These are phyloP conservation scores for Lissonota sp. DNA, from an alignment of 2,888 invertebrate genomes.

Conservation along the genomic window DNA sequence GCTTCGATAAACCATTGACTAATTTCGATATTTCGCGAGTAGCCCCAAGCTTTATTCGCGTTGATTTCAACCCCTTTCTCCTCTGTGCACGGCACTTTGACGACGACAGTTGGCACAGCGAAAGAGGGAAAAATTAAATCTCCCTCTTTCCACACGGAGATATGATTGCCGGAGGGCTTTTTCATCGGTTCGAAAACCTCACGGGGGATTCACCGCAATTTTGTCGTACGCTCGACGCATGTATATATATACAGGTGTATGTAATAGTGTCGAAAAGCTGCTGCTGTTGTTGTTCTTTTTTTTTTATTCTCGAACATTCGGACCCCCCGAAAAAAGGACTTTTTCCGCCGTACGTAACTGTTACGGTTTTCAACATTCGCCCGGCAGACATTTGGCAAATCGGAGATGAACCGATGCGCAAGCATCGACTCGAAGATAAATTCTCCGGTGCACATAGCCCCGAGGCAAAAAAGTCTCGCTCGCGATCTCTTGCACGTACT, in stretches of 20 bases:
- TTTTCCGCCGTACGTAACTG: constrained; percentile 1
- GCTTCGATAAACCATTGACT: constrained; percentile 56
- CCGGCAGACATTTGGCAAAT: constrained; percentile 39
- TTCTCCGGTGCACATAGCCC: constrained; percentile 31
- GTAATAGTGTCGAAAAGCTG: not conserved
- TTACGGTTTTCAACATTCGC: constrained; percentile 20
- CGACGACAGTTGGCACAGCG: constrained; percentile 54
- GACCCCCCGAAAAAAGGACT: constrained; percentile 11
- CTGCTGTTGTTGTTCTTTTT: not conserved
- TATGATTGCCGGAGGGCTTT: constrained; percentile 21
- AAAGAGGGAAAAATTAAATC: constrained; percentile 13
- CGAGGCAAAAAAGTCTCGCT: constrained; percentile 5
- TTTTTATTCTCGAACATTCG: constrained; percentile 6
- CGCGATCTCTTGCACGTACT: not conserved
- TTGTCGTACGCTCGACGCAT: not conserved
- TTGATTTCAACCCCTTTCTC: constrained; percentile 22
- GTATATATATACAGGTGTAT: not conserved
- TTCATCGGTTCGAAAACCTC: constrained; percentile 36
- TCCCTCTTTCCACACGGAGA: too few relatives aligned
- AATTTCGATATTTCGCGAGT: constrained; percentile 50
- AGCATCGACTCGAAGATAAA: constrained; percentile 37
- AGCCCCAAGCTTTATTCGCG: constrained; percentile 51
- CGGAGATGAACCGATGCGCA: constrained; percentile 30
- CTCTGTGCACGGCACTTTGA: not conserved
- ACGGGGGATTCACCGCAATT: not conserved